phyloP scores from a whole-genome alignment of 2,888 invertebrate species.

The Euphydryas editha region DNA sequence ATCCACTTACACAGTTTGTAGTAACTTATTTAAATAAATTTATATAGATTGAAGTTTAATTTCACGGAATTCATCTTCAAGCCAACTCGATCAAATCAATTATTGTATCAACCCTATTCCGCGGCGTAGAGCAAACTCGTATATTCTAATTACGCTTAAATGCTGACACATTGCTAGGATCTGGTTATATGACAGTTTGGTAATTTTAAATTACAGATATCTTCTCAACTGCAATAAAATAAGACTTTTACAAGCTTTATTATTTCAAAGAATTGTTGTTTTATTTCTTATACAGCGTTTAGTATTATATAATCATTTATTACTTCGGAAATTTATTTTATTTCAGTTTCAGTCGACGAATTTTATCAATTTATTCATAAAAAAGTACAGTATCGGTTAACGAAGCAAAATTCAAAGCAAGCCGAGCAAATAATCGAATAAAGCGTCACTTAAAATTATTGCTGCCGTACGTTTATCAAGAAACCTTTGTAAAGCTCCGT shows the following conservation, averaged over 20 bases:
- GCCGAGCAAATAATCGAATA: conserved; percentile 32
- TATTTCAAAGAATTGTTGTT: background rate
- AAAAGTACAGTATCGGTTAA: conserved; percentile 21
- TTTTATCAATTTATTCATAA: background rate
- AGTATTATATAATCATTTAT: background rate
- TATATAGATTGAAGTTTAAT: conserved; percentile 2
- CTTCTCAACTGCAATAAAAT: background rate
- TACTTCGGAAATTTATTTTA: too few species aligned
- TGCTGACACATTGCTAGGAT: conserved; percentile 10
- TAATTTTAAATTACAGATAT: conserved; percentile 10
- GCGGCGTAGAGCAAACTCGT: background rate
- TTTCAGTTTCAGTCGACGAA: too few species aligned
- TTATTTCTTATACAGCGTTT: background rate
- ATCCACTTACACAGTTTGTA: too few species aligned
- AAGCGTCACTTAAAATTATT: conserved; percentile 26
- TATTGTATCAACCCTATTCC: conserved; percentile 9
- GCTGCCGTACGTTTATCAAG: conserved; percentile 21
- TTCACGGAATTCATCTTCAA: conserved; percentile 1
- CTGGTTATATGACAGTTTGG: background rate
- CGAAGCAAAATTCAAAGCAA: conserved; percentile 25
- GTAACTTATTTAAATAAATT: background rate
- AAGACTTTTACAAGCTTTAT: background rate
- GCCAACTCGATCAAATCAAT: conserved; percentile 4
- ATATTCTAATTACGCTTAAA: conserved; percentile 6
- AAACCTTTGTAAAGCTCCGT: conserved; percentile 26